A percentile compares a stretch with the other conserved stretches of the same genome.
Evolutionary conservation across 1,140 invertebrate genomes (phyloP).

Genomic region (Drosophila persimilis): DNA sequence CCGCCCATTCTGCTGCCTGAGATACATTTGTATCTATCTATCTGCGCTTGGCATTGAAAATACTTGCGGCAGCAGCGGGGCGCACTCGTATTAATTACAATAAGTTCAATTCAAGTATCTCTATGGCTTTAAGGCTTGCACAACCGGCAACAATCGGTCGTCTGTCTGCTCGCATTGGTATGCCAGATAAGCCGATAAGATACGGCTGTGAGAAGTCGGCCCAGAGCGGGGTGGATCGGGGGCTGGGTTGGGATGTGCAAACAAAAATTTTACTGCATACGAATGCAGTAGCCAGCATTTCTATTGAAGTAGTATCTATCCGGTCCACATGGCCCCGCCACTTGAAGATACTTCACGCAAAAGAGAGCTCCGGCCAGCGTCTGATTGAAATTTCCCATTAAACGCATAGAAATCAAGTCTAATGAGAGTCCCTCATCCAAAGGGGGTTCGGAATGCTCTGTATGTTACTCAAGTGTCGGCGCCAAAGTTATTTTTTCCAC

Average conservation of each 20-base stretch:
- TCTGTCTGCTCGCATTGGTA: constrained; percentile 50
- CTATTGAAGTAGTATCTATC: constrained; percentile 35
- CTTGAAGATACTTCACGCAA: constrained; percentile 46
- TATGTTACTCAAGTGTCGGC: constrained; percentile 29
- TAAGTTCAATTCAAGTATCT: constrained; percentile 66
- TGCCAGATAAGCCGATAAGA: constrained; percentile 71
- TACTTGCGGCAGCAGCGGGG: background rate
- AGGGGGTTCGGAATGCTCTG: no score
- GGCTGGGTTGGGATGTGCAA: background rate
- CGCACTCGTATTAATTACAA: constrained; percentile 67
- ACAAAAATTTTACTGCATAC: constrained; percentile 16
- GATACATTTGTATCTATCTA: constrained; percentile 58
- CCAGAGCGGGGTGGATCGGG: background rate
- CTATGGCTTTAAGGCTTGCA: constrained; percentile 39
- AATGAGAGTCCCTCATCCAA: constrained; percentile 1
- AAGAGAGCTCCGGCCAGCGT: constrained; percentile 32
- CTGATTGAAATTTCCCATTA: constrained; percentile 54
- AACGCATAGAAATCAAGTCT: constrained; percentile 34
- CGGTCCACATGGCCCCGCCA: constrained; percentile 45
- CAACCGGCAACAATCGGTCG: constrained; percentile 31
- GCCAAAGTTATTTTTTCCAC: constrained; percentile 48
- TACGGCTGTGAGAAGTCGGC: constrained; percentile 29
- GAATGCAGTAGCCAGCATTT: constrained; percentile 25
- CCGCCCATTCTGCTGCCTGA: constrained; percentile 34
- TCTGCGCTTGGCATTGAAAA: constrained; percentile 39